Base-by-base conservation (phyloP, 2,888 invertebrate species). In the Eupithecia abbreviata region DNA sequence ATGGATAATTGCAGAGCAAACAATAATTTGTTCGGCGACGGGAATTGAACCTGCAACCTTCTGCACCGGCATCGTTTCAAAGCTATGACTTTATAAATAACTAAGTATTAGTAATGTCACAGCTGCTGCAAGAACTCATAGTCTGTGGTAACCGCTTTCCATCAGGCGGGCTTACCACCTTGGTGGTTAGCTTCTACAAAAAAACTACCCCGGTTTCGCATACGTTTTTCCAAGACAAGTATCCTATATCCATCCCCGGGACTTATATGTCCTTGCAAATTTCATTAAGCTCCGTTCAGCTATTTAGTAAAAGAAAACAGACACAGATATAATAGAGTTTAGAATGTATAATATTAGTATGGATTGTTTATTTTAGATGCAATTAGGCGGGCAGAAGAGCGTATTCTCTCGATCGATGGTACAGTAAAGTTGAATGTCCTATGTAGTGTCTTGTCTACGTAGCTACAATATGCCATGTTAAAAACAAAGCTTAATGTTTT, bases 391-490 rank as follows among this genome's bases (percentile, higher is more conserved):
- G 5, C 45, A 10, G 69, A 69, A 69, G 69, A 45, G 9, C 69
- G 69, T 47, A 18, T 69, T 5, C 76, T 76, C 7, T 70, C 73
- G 45, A 70, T 73, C n/a, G 49, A 41, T 45, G 73, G 76, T 76
- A 69, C n/a, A 18, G 58, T 62, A 30, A 62, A 62, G 0, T 62
- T 62, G 3, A 4, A 62, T 62, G 30, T 62, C 30, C 18, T 30
- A 30, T 62, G 18, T 62, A 62, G 30, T 30, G 9, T 18, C 18
- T 55, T 55, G 51, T n/a, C 51, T 55, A 45, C 45, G 45, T 47
- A n/a, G 7, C 55, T 15, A 55, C n/a, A 18, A 18, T n/a, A 55
- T 55, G 2, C 55, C 55, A 58, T 58, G 18, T 58, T n/a, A 18
- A 62, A 58, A 62, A 62, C 12, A 10, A 62, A 62, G 12, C 62